A percentile compares a stretch with the other conserved stretches of the same genome.
These are phyloP conservation scores for Chlorops oryzae DNA, from an alignment of 1,140 invertebrate genomes.

Conservation along the genomic window DNA sequence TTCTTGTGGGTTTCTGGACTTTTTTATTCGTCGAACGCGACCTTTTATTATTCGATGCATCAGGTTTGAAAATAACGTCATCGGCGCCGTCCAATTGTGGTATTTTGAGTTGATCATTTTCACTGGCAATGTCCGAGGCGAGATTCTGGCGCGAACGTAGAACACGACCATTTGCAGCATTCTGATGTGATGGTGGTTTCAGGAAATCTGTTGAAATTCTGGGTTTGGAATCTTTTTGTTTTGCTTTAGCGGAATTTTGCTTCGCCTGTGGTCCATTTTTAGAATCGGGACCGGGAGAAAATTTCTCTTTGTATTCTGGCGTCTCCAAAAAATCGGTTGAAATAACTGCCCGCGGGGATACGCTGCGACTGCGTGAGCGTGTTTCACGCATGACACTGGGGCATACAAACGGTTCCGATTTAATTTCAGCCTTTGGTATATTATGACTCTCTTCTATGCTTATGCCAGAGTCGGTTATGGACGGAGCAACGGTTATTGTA, in stretches of 20 bases:
- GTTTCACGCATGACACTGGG: constrained; percentile 12
- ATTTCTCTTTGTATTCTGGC: constrained; percentile 6
- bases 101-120: constrained; percentile 18
- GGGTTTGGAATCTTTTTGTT: constrained; percentile 5
- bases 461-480: too few species aligned
- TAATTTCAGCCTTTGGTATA: too few species aligned
- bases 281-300: too few species aligned
- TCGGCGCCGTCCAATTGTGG: constrained; percentile 55
- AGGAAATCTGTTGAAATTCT: constrained; percentile 26
- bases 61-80: constrained; percentile 31
- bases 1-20: constrained; percentile 11
- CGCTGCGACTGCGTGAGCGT: constrained; percentile 33
- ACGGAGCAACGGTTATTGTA: too few species aligned
- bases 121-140: neutral
- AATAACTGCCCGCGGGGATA: constrained; percentile 36
- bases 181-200: neutral
- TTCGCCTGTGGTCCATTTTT: neutral
- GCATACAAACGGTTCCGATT: too few species aligned
- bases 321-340: constrained; percentile 26
- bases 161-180: constrained; percentile 13
- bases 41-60: neutral
- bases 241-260: neutral
- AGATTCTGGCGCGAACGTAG: constrained; percentile 23
- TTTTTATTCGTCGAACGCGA: constrained; percentile 3
- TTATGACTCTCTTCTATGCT: too few species aligned